Conservation (phyloP, 2,888 invertebrate genomes). For the Hypercompe scribonia region DNA sequence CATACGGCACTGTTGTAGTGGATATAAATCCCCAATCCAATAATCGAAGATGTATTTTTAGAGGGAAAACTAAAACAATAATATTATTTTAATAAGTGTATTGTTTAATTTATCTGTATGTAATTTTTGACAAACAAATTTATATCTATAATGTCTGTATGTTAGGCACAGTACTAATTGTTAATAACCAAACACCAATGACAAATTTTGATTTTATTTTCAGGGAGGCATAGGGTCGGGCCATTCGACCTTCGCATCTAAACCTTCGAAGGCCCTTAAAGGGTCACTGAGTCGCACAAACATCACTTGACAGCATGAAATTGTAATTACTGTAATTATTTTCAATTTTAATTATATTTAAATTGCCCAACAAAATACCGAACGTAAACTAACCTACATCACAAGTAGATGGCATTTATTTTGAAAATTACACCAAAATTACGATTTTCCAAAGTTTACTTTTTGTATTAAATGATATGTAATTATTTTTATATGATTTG, state of each 20-base stretch:
- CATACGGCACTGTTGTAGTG: too few relatives aligned
- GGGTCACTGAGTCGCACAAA: conserved; percentile 25
- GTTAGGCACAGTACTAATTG: too few relatives aligned
- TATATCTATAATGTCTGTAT: too few relatives aligned
- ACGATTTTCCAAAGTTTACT: conserved; percentile 3
- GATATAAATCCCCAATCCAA: too few relatives aligned
- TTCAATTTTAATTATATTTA: background rate
- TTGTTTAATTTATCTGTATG: too few relatives aligned
- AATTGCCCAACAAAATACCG: background rate
- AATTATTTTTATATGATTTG: background rate
- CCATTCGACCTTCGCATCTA: conserved; percentile 20
- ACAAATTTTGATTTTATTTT: conserved; percentile 20
- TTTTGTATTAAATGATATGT: background rate
- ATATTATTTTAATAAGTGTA: too few relatives aligned
- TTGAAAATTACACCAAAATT: background rate
- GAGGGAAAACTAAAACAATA: too few relatives aligned
- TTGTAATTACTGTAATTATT: background rate
- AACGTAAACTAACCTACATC: background rate
- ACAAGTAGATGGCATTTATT: conserved; percentile 1
- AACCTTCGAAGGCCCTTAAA: conserved; percentile 22
- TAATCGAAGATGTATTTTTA: too few relatives aligned
- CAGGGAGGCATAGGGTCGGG: conserved; percentile 60
- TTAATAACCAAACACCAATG: too few relatives aligned
- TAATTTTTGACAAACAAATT: too few relatives aligned
- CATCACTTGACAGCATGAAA: conserved; percentile 32